Percentiles rank a stretch among this genome's conserved stretches.
phyloP scores from a whole-genome alignment of 1,140 invertebrate genomes.

The Trichonephila clavipes region DNA sequence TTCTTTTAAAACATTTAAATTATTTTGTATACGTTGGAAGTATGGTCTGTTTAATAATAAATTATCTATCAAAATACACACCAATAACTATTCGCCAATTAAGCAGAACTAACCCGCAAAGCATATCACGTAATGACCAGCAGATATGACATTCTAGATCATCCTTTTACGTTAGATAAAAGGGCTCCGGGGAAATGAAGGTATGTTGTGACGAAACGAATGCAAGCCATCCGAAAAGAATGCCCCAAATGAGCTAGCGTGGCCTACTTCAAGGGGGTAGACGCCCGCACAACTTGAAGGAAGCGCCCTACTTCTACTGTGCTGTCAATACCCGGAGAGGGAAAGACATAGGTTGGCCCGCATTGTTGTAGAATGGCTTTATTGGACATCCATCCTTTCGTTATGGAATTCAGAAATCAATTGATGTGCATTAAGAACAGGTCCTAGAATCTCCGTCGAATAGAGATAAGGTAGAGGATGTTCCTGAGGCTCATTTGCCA shows the following conservation, averaged over 20 bases:
- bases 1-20: no score
- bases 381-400: slow-evolving; percentile 6
- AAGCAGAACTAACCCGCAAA: not conserved
- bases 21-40: no score
- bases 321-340: not conserved
- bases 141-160: not conserved
- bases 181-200: not conserved
- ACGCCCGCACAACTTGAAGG: not conserved
- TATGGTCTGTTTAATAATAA: no score
- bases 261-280: not conserved
- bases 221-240: slow-evolving; percentile 10
- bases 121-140: not conserved
- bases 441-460: not conserved
- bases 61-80: no score
- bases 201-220: not conserved
- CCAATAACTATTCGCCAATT: not conserved
- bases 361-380: not conserved
- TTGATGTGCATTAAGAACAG: not conserved
- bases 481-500: not conserved
- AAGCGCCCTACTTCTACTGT: not conserved
- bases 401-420: slow-evolving; percentile 23
- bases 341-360: not conserved
- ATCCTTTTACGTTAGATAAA: not conserved
- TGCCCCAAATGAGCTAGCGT: slow-evolving; percentile 2
- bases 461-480: not conserved